A percentile compares a stretch with the other conserved stretches of the same genome.
phyloP scores from a whole-genome alignment of 2,888 invertebrate species.

The Aporophyla nigra region DNA sequence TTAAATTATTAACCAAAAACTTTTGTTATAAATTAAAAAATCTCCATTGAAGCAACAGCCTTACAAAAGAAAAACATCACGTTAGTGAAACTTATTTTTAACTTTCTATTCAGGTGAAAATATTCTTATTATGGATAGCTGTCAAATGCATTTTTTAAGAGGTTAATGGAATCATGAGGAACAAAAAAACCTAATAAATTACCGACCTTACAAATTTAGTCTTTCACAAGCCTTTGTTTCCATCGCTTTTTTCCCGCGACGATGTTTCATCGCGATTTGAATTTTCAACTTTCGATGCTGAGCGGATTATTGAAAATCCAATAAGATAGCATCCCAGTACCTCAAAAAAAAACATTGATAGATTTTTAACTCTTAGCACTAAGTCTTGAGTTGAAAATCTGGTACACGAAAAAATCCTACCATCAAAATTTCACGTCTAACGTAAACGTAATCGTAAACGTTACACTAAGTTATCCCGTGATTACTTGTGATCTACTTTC shows the following conservation, averaged over 20 bases:
- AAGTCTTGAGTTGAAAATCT: too few relatives aligned
- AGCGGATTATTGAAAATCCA: background rate
- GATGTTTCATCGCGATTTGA: background rate
- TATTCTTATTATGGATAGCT: background rate
- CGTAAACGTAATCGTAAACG: too few relatives aligned
- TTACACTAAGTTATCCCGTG: too few relatives aligned
- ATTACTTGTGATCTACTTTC: too few relatives aligned
- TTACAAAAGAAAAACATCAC: background rate
- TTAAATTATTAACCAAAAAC: too few relatives aligned
- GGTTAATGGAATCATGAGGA: background rate
- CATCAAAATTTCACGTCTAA: too few relatives aligned
- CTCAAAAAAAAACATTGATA: background rate
- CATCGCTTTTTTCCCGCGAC: too few relatives aligned
- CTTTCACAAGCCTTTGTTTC: too few relatives aligned
- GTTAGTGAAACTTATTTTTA: background rate
- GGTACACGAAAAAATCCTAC: too few relatives aligned
- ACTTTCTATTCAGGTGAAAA: background rate
- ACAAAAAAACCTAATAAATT: too few relatives aligned
- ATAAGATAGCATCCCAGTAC: background rate
- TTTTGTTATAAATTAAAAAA: too few relatives aligned
- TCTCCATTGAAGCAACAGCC: background rate
- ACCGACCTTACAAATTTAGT: too few relatives aligned
- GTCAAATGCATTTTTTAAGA: background rate
- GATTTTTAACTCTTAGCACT: background rate
- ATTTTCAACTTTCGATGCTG: background rate